phyloP scores from a whole-genome alignment of 1,140 invertebrate species.

The Laupala kohalensis region DNA sequence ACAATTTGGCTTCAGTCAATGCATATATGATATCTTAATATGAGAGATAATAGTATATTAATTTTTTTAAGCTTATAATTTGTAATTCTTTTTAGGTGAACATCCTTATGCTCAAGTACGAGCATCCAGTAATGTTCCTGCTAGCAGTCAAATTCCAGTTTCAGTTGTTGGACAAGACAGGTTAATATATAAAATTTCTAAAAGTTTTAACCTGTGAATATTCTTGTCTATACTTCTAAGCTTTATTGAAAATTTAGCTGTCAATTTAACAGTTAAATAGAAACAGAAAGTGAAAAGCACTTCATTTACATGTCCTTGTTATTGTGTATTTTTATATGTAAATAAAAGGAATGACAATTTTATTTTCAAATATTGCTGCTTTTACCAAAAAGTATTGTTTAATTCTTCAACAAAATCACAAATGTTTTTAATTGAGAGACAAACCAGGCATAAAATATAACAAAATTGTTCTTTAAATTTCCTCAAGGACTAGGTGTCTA shows the following conservation, averaged over 20 bases:
- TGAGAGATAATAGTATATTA: too few species aligned
- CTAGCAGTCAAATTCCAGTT: too few species aligned
- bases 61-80: too few species aligned
- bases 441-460: background rate
- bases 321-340: background rate
- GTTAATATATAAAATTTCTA: background rate
- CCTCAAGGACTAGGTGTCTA: background rate
- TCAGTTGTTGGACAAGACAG: too few species aligned
- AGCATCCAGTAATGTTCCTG: slow-evolving; percentile 14
- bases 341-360: too few species aligned
- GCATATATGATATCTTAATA: too few species aligned
- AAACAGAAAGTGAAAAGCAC: background rate
- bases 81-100: slow-evolving; percentile 32
- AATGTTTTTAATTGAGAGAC: background rate
- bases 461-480: background rate
- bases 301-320: background rate
- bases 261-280: background rate
- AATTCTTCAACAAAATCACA: background rate
- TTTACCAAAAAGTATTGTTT: background rate
- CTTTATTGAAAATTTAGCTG: background rate
- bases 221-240: background rate
- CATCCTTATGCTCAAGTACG: slow-evolving; percentile 52
- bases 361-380: too few species aligned
- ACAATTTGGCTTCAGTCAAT: too few species aligned
- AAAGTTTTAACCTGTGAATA: background rate